Base-by-base conservation (phyloP, 2,888 invertebrate genomes). In the Lasioglossum lativentre region DNA sequence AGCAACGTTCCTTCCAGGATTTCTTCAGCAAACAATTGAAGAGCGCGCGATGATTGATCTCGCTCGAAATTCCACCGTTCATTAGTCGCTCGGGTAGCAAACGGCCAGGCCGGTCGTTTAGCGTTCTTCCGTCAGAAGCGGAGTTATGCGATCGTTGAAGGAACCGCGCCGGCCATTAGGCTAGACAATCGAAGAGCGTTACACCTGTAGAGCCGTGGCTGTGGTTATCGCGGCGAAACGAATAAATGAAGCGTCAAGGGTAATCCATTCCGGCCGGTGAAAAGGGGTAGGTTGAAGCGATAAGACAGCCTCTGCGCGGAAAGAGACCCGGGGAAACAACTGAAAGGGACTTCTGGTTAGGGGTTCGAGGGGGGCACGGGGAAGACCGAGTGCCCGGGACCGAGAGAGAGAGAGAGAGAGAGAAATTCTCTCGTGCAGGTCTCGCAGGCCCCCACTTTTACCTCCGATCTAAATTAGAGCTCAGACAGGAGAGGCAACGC, bases 401-500 rank as follows among this genome's bases (percentile, higher is more conserved):
- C 34, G 34, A 34, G 14, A 45, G 45, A 45, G 45, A 45, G 16
- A 45, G 45, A 45, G 45, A 45, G 45, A 16, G 40, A 63, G 40
- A 42, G 75, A 47, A 73, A 52, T 75, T 63, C 75, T 63, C 63
- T 63, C 63, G 16, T 63, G 63, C 30, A 2, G 16, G 16, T 27
- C 30, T 42, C 52, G 34, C 16, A 68, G 47, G 47, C 27, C 38
- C 66, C 75, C 68, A 82, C 73, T 82, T 86, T 77, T 72, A 59
- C 82, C 82, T 74, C 86, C 86, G 83, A 89, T 89, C 90, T 91
- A 90, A 90, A 90, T 91, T 91, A 86, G 81, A 83, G 85, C 79
- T 79, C 77, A 77, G 83, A 79, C 87, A 75, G 74, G 85, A 81
- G 52, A 23, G 52, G 87, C 73, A 76, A 77, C 79, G 78, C 81